A percentile compares a stretch with the other conserved stretches of the same genome.
Conservation (phyloP, 2,113 vertebrate species). For the Psammodynastes pulverulentus region DNA sequence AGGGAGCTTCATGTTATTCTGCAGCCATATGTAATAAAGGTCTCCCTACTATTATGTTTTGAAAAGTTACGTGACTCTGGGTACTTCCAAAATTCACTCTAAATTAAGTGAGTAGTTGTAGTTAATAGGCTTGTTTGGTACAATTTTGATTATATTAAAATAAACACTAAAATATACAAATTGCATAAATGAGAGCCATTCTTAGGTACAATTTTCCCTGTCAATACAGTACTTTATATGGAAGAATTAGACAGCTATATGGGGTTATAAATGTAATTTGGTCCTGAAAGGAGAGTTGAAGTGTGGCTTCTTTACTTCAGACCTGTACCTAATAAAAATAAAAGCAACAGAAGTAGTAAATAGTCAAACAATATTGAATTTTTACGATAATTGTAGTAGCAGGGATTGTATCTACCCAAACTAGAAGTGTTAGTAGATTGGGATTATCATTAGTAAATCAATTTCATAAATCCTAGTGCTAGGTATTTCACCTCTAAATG, state of each 20-base stretch:
- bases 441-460: neutral
- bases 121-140: neutral
- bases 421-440: neutral
- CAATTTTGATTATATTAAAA: neutral
- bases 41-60: neutral
- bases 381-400: neutral
- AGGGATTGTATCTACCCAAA: neutral
- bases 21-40: neutral
- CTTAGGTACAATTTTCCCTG: neutral
- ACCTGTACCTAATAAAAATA: neutral
- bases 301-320: neutral
- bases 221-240: neutral
- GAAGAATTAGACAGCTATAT: neutral
- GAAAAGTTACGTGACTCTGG: neutral
- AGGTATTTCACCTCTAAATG: neutral
- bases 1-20: neutral
- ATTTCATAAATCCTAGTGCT: neutral
- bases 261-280: neutral
- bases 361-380: neutral
- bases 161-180: neutral
- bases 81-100: neutral
- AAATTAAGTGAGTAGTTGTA: neutral
- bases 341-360: neutral
- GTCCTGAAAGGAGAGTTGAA: neutral
- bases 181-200: neutral